Evolutionary conservation across 1,140 invertebrate genomes (phyloP).

Genomic region (Hylyphantes graminicola): DNA sequence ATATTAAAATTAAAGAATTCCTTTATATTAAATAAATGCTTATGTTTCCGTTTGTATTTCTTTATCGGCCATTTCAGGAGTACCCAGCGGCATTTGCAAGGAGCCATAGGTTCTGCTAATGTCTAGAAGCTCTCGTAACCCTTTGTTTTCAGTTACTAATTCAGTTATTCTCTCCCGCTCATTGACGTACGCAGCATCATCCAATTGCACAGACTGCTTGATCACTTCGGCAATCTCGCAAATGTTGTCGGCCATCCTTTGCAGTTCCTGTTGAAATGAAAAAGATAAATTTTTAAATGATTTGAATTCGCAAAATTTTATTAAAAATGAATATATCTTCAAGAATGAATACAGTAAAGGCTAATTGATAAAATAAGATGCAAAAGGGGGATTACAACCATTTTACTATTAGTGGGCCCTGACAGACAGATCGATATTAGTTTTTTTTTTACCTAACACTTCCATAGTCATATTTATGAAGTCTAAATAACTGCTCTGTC

Average conservation of each 20-base stretch:
- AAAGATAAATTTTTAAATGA: too few relatives aligned
- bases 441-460: too few relatives aligned
- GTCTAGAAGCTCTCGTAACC: conserved; percentile 61
- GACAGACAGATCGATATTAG: too few relatives aligned
- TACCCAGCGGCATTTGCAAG: conserved; percentile 16
- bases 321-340: too few relatives aligned
- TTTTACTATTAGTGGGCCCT: too few relatives aligned
- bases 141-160: conserved; percentile 83
- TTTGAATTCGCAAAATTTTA: too few relatives aligned
- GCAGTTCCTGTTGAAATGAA: conserved; percentile 54
- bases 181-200: conserved; percentile 80
- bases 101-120: conserved; percentile 58
- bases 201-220: conserved; percentile 84
- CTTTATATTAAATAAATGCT: background rate
- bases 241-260: conserved; percentile 84
- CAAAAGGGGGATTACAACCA: too few relatives aligned
- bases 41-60: conserved; percentile 59
- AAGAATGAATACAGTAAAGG: too few relatives aligned
- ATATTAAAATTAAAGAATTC: background rate
- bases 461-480: too few relatives aligned
- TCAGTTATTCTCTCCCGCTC: conserved; percentile 80
- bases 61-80: conserved; percentile 43
- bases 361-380: too few relatives aligned
- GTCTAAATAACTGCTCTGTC: too few relatives aligned
- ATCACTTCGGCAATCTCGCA: conserved; percentile 96